These are phyloP conservation scores for Micrasema minimum DNA, from an alignment of 1,140 invertebrate genomes.

Conservation along the genomic window DNA sequence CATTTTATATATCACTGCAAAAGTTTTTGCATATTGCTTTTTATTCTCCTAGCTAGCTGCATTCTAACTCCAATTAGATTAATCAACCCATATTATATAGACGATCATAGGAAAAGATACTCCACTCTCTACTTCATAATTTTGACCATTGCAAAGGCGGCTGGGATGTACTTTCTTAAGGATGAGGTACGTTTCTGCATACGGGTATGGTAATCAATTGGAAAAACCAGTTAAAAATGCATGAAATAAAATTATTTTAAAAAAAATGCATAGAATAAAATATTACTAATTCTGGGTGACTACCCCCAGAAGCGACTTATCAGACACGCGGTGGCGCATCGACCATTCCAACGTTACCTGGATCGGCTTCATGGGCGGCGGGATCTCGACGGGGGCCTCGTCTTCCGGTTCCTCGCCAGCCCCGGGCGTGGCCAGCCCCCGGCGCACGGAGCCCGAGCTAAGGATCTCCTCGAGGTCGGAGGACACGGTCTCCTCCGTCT, in stretches of 20 bases:
- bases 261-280: not conserved
- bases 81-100: too few species aligned
- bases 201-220: not conserved
- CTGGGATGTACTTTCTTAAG: not conserved
- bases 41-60: too few species aligned
- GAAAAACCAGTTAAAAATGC: not conserved
- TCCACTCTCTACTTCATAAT: too few species aligned
- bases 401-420: conserved; percentile 72
- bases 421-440: conserved; percentile 49
- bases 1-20: too few species aligned
- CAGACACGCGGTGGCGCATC: not conserved
- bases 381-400: conserved; percentile 85
- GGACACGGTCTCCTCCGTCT: conserved; percentile 59
- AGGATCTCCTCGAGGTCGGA: conserved; percentile 62
- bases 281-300: not conserved
- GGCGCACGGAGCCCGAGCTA: conserved; percentile 35
- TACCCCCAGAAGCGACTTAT: not conserved
- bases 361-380: conserved; percentile 95
- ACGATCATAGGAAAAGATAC: too few species aligned
- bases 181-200: not conserved
- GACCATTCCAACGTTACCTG: conserved; percentile 67
- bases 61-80: too few species aligned
- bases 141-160: too few species aligned
- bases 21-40: too few species aligned
- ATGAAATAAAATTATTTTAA: not conserved